phyloP scores from a whole-genome alignment of 92 coral and sea anemone species.

The Epizoanthus illoricatus region DNA sequence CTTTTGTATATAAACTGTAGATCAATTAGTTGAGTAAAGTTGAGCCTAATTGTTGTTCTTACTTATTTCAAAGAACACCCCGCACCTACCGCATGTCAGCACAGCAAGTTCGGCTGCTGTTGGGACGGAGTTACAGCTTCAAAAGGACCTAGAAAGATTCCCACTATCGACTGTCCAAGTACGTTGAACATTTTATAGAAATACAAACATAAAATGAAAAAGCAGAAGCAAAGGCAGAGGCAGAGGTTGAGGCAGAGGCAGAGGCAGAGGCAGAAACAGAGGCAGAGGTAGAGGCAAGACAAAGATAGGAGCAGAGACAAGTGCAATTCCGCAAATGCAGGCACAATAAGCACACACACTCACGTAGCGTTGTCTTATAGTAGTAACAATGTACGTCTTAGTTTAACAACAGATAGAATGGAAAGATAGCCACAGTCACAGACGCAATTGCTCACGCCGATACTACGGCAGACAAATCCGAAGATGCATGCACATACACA shows the following conservation, averaged over 20 bases:
- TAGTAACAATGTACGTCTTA: background rate
- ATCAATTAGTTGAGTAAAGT: too few relatives aligned
- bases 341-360: background rate
- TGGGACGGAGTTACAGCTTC: background rate
- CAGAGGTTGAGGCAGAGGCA: background rate
- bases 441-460: background rate
- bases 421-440: too few relatives aligned
- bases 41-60: too few relatives aligned
- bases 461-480: background rate
- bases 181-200: background rate
- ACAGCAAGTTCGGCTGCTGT: slow-evolving; percentile 7
- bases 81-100: background rate
- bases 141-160: slow-evolving; percentile 15
- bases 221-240: background rate
- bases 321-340: background rate
- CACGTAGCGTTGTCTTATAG: too few relatives aligned
- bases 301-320: background rate
- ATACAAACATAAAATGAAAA: background rate
- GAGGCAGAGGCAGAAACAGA: background rate
- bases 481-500: too few relatives aligned
- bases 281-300: background rate
- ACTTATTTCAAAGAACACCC: background rate
- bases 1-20: too few relatives aligned
- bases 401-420: background rate
- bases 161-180: slow-evolving; percentile 4